These are phyloP conservation scores for Leistus spinibarbis DNA, from an alignment of 2,888 invertebrate genomes.

Conservation along the genomic window DNA sequence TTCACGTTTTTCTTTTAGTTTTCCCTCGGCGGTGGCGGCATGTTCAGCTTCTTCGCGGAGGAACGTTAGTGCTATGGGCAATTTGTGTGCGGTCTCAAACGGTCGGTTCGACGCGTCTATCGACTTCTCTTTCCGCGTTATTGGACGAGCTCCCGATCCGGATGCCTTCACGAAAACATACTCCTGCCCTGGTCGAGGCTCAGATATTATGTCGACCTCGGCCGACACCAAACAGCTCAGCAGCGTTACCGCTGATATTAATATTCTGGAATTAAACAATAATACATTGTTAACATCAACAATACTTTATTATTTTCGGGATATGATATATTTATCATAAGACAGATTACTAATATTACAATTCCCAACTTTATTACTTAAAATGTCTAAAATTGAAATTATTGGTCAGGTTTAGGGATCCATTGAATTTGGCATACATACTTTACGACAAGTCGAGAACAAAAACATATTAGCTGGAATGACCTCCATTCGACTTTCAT, in stretches of 20 bases:
- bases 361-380: too few species aligned
- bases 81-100: slow-evolving; percentile 77
- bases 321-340: too few species aligned
- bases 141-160: slow-evolving; percentile 51
- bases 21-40: slow-evolving; percentile 46
- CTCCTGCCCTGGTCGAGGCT: slow-evolving; percentile 69
- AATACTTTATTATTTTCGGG: not conserved
- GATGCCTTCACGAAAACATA: slow-evolving; percentile 67
- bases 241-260: slow-evolving; percentile 43
- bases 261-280: slow-evolving; percentile 49
- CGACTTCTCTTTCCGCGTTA: slow-evolving; percentile 50
- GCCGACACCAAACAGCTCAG: slow-evolving; percentile 43
- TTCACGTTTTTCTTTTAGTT: slow-evolving; percentile 7
- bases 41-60: slow-evolving; percentile 50
- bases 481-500: too few species aligned
- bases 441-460: too few species aligned
- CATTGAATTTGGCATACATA: too few species aligned
- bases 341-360: too few species aligned
- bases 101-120: slow-evolving; percentile 48
- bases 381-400: too few species aligned
- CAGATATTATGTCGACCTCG: slow-evolving; percentile 67
- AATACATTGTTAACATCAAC: not conserved
- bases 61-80: slow-evolving; percentile 60
- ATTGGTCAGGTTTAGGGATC: too few species aligned
- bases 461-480: too few species aligned